Percentiles rank a stretch among this genome's conserved stretches.
phyloP scores from a whole-genome alignment of 2,888 invertebrate genomes.

The Athalia cordata region DNA sequence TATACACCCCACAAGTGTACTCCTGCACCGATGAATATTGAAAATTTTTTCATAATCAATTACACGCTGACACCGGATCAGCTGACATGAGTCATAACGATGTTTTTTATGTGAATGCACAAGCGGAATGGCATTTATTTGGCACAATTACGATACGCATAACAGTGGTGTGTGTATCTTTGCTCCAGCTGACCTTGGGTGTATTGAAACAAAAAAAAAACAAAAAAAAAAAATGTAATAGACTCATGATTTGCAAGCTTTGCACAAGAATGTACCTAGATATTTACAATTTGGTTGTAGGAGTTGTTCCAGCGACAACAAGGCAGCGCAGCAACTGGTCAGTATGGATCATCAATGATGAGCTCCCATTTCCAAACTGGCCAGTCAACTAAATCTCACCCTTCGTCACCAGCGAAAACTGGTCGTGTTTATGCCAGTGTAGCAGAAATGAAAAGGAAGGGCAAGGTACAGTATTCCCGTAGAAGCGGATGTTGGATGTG shows the following conservation, averaged over 20 bases:
- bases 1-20: no score
- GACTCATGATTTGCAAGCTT: slow-evolving; percentile 19
- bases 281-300: slow-evolving; percentile 62
- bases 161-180: neutral
- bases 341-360: slow-evolving; percentile 78
- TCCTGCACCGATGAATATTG: no score
- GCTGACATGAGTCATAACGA: neutral
- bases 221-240: neutral
- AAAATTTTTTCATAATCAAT: no score
- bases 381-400: slow-evolving; percentile 77
- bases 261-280: slow-evolving; percentile 26
- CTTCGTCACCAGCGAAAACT: slow-evolving; percentile 81
- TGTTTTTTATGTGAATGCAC: slow-evolving; percentile 16
- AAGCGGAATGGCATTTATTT: slow-evolving; percentile 18
- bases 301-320: slow-evolving; percentile 94
- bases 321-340: slow-evolving; percentile 76
- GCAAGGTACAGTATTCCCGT: slow-evolving; percentile 75
- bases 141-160: neutral
- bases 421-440: slow-evolving; percentile 92
- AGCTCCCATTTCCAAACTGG: slow-evolving; percentile 84
- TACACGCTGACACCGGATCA: no score
- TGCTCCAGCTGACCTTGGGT: neutral
- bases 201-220: neutral
- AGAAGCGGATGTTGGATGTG: neutral
- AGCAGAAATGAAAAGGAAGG: slow-evolving; percentile 95